A percentile compares a stretch with the other conserved stretches of the same genome.
Evolutionary conservation across 1,140 invertebrate genomes (phyloP).

Genomic region (Harlomillsia oculata): DNA sequence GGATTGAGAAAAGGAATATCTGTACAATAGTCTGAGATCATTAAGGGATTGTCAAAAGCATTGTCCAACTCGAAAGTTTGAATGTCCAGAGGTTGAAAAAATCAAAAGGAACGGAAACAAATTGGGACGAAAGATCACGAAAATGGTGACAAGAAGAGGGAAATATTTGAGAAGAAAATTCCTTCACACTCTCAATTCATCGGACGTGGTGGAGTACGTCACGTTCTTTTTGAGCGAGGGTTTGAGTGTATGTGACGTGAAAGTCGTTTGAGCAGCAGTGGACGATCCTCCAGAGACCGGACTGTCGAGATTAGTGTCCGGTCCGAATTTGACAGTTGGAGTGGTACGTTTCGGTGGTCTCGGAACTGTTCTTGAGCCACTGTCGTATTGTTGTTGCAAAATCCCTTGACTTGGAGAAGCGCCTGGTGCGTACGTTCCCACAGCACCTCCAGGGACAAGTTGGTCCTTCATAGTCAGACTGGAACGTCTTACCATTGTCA

Average conservation of each 20-base stretch:
- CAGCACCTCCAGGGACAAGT: neutral
- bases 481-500: conserved; percentile 21
- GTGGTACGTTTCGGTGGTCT: conserved; percentile 32
- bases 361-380: conserved; percentile 33
- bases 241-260: conserved; percentile 30
- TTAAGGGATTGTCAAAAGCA: too few relatives aligned
- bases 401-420: neutral
- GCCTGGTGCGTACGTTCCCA: neutral
- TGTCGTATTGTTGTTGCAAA: conserved; percentile 21
- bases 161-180: neutral
- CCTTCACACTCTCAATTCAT: conserved; percentile 25
- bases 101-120: too few relatives aligned
- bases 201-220: conserved; percentile 19
- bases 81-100: too few relatives aligned
- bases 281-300: conserved; percentile 10
- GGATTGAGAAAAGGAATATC: too few relatives aligned
- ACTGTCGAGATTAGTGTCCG: conserved; percentile 25
- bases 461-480: conserved; percentile 35
- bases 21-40: too few relatives aligned
- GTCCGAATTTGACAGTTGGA: conserved; percentile 34
- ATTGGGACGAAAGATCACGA: too few relatives aligned
- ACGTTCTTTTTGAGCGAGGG: conserved; percentile 33
- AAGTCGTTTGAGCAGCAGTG: neutral
- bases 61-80: too few relatives aligned
- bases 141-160: conserved; percentile 4